A percentile compares a stretch with the other conserved stretches of the same genome.
These are phyloP conservation scores for Apamea epomidion DNA, from an alignment of 2,888 invertebrate genomes.

Conservation along the genomic window DNA sequence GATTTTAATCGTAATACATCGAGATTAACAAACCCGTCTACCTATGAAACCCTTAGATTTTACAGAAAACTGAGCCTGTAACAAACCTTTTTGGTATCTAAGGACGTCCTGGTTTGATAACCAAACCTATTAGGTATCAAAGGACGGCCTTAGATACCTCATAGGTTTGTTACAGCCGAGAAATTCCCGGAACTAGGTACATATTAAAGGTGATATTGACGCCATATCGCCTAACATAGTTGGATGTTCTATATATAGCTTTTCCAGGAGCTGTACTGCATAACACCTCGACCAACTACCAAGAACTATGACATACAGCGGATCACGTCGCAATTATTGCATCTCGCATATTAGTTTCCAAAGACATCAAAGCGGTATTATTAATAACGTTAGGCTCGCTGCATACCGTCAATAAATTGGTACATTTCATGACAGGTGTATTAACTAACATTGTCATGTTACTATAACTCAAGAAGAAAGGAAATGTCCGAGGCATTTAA, in stretches of 20 bases:
- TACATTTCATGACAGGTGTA: not conserved
- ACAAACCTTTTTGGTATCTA: too few species aligned
- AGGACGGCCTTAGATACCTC: not conserved
- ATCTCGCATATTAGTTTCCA: conserved; percentile 61
- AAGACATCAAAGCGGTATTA: conserved; percentile 70
- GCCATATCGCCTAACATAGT: not conserved
- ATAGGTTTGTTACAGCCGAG: not conserved
- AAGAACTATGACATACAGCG: conserved; percentile 37
- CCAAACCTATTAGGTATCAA: too few species aligned
- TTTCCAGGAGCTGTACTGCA: conserved; percentile 27
- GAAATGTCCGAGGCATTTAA: too few species aligned
- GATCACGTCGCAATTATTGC: conserved; percentile 59
- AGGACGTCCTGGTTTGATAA: not conserved
- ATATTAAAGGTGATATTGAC: not conserved
- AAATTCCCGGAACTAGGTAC: not conserved
- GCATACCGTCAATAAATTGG: conserved; percentile 49
- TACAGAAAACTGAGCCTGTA: not conserved
- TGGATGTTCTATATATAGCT: conserved; percentile 23
- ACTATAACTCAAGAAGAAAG: not conserved
- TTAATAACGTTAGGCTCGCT: conserved; percentile 68
- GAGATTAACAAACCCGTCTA: not conserved
- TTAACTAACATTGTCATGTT: conserved; percentile 1
- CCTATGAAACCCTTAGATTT: not conserved
- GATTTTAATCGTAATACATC: not conserved
- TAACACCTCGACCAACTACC: conserved; percentile 14